Conservation (phyloP, 2,113 vertebrate species). For the Tychaedon coryphoeus region DNA sequence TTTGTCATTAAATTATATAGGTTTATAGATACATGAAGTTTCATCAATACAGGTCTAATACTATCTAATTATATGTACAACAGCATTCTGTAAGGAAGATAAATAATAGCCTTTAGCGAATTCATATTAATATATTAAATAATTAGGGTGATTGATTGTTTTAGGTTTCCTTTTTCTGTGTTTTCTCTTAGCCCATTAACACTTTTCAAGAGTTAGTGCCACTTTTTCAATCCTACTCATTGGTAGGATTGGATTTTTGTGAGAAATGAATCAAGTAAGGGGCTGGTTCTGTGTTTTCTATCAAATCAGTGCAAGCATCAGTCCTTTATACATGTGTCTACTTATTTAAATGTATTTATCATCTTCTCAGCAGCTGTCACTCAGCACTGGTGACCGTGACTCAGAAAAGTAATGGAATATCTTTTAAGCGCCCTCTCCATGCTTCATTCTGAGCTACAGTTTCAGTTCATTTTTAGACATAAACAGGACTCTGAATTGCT, state of each 20-base stretch:
- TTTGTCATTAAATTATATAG: conserved; percentile 5
- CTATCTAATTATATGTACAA: neutral
- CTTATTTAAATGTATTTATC: neutral
- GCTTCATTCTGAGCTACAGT: neutral
- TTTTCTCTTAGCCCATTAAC: neutral
- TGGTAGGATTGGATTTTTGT: neutral
- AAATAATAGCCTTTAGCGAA: neutral
- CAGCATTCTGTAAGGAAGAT: neutral
- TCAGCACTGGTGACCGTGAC: neutral
- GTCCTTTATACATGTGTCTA: neutral
- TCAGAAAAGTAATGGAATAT: neutral
- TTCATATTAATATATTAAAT: neutral
- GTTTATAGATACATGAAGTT: neutral
- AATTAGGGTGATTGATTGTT: neutral
- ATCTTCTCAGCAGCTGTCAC: neutral
- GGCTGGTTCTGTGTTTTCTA: neutral
- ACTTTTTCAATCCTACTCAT: neutral
- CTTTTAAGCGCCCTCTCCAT: neutral
- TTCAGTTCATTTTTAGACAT: neutral
- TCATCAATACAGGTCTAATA: neutral
- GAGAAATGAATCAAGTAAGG: neutral
- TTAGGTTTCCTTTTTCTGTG: neutral
- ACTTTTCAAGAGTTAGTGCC: neutral
- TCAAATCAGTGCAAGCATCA: neutral
- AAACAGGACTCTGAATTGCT: neutral